These are phyloP conservation scores for Silurus lanzhouensis DNA, from an alignment of 2,797 vertebrate genomes.

Conservation along the genomic window DNA sequence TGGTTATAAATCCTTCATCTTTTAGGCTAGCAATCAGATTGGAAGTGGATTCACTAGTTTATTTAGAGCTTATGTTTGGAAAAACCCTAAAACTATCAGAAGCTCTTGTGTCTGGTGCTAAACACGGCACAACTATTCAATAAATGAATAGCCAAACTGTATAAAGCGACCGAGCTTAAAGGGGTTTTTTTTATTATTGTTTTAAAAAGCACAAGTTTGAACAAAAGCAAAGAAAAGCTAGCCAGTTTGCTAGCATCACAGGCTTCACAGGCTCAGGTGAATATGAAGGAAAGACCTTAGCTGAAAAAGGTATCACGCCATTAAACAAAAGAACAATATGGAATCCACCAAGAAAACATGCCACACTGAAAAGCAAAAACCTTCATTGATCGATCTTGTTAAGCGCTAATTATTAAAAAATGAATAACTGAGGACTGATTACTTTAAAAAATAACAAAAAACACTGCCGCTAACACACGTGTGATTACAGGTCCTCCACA, in stretches of 20 bases:
- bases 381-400: background rate
- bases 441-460: background rate
- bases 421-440: too few species aligned
- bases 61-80: background rate
- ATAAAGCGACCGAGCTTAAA: background rate
- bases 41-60: background rate
- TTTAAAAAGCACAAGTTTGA: background rate
- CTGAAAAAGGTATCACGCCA: background rate
- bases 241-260: background rate
- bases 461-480: background rate
- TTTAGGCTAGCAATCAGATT: background rate
- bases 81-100: background rate
- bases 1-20: background rate
- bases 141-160: background rate
- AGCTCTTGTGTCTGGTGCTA: background rate
- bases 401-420: too few species aligned
- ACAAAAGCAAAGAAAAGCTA: background rate
- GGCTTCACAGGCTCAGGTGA: background rate
- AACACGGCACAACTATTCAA: background rate
- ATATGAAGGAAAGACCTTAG: background rate
- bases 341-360: background rate
- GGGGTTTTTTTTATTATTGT: background rate
- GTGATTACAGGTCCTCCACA: background rate
- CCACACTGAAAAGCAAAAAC: background rate
- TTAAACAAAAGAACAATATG: background rate